Evolutionary conservation across 2,113 vertebrate species (phyloP).

Genomic region (Colius striatus): DNA sequence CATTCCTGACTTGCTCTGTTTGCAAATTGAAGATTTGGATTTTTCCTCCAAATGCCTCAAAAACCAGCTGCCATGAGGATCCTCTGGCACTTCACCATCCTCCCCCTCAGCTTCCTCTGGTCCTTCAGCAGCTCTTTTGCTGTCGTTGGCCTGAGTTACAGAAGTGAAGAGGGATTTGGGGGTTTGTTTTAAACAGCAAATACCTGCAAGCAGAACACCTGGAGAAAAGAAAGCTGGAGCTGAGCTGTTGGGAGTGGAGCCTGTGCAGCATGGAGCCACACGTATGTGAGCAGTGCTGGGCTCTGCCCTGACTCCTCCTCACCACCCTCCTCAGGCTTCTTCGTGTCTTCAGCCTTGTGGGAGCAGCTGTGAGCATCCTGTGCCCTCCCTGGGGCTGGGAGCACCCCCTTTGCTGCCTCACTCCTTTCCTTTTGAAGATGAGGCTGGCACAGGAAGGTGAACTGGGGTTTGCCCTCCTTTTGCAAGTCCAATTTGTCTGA

Average conservation of each 20-base stretch:
- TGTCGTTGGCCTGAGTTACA: not conserved
- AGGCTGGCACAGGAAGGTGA: too few species aligned
- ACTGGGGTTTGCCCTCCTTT: too few species aligned
- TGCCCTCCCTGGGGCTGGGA: too few species aligned
- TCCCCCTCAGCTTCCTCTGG: not conserved
- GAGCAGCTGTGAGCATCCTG: too few species aligned
- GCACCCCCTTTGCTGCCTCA: too few species aligned
- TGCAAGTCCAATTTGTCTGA: too few species aligned
- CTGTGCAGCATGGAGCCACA: constrained; percentile 79
- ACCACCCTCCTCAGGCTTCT: too few species aligned
- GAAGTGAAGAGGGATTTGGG: not conserved
- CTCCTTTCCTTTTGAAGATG: too few species aligned
- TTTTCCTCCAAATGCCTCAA: not conserved
- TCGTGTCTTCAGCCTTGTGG: too few species aligned
- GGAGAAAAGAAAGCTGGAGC: constrained; percentile 82
- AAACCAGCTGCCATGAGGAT: not conserved
- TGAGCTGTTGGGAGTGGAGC: constrained; percentile 82
- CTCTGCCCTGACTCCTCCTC: too few species aligned
- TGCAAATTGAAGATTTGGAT: not conserved
- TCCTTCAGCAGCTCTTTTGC: not conserved
- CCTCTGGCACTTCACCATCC: not conserved
- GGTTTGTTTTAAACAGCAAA: constrained; percentile 68
- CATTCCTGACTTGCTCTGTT: too few species aligned
- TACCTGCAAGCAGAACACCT: constrained; percentile 89
- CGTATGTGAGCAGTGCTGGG: constrained; percentile 69